A percentile compares a stretch with the other conserved stretches of the same genome.
Evolutionary conservation across 2,113 vertebrate species (phyloP).

Genomic region (Phoenicopterus ruber): DNA sequence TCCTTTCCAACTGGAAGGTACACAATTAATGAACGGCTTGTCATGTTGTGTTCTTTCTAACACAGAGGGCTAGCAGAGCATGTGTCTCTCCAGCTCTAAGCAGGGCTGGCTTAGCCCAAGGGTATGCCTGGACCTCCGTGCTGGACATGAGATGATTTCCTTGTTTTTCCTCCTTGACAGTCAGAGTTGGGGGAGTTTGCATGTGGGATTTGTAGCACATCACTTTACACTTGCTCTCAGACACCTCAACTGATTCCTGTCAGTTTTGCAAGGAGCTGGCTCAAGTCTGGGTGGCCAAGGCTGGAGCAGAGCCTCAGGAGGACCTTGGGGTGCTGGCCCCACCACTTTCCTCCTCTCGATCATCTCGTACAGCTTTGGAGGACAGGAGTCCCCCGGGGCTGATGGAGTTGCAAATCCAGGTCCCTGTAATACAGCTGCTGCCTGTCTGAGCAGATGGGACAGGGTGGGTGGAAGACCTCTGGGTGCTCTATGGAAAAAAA

Average conservation of each 20-base stretch:
- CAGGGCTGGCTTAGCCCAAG: background rate
- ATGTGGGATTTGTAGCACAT: rapidly evolving
- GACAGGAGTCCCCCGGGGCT: background rate
- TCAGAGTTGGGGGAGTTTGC: background rate
- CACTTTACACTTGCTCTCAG: background rate
- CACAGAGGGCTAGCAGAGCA: background rate
- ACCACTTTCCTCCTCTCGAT: rapidly evolving
- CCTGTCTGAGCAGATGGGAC: background rate
- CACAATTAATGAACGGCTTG: background rate
- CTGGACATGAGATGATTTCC: rapidly evolving
- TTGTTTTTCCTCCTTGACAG: background rate
- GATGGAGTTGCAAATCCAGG: background rate
- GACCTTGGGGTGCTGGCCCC: background rate
- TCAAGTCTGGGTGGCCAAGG: background rate
- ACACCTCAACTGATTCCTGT: background rate
- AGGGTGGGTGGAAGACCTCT: background rate
- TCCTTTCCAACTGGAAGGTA: background rate
- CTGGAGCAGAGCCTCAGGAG: background rate
- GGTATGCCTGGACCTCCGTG: rapidly evolving
- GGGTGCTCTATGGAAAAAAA: background rate
- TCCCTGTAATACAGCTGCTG: background rate
- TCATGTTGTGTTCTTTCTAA: background rate
- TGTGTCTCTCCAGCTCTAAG: background rate
- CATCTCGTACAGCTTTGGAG: background rate
- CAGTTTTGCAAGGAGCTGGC: background rate